Evolutionary conservation across 2,797 vertebrate genomes (phyloP).

Genomic region (Tauraco hartlaubi): DNA sequence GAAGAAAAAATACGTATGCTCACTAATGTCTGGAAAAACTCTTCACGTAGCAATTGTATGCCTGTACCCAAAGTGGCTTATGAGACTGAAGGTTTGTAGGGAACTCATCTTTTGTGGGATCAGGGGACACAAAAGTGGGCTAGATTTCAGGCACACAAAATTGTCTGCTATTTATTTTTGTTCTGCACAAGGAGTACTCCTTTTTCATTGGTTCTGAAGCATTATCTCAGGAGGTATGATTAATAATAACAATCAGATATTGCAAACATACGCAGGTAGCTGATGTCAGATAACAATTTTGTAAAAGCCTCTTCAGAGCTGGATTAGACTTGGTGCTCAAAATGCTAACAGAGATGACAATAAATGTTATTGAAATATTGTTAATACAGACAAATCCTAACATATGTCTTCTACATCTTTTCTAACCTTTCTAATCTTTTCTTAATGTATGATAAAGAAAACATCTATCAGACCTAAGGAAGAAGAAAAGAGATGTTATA

Average conservation of each 20-base stretch:
- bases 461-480: background rate
- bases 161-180: background rate
- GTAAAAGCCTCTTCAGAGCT: background rate
- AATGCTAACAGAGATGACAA: background rate
- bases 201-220: background rate
- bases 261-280: background rate
- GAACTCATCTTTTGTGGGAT: background rate
- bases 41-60: background rate
- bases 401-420: background rate
- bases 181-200: background rate
- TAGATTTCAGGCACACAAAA: background rate
- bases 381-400: background rate
- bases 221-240: background rate
- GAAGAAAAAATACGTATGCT: background rate
- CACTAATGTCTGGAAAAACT: background rate
- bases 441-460: background rate
- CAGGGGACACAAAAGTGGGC: background rate
- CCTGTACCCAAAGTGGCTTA: background rate
- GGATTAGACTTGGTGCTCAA: background rate
- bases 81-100: background rate
- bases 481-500: background rate
- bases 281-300: background rate
- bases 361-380: background rate
- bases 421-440: background rate
- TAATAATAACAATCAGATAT: background rate